phyloP scores from a whole-genome alignment of 2,113 vertebrate species.

The Connochaetes taurinus region DNA sequence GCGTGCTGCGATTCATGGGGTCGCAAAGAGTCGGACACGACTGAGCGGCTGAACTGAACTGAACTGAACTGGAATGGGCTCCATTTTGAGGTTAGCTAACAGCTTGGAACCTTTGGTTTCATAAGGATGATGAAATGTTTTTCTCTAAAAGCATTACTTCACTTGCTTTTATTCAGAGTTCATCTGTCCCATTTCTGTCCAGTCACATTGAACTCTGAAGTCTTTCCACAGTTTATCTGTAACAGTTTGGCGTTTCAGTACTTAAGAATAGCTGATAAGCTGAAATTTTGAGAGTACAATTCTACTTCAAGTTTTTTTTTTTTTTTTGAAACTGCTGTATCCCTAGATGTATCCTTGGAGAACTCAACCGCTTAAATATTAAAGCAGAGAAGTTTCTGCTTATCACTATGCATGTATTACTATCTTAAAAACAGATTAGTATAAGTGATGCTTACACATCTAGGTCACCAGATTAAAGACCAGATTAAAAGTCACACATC shows the following conservation, averaged over 20 bases:
- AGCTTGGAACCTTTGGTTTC: neutral
- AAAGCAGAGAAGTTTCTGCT: neutral
- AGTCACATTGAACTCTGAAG: slow-evolving; percentile 38
- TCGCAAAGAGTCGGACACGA: too few species aligned
- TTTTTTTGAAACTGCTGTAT: slow-evolving; percentile 13
- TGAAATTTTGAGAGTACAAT: slow-evolving; percentile 12
- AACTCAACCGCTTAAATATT: slow-evolving; percentile 3
- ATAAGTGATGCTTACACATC: neutral
- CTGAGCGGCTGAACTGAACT: too few species aligned
- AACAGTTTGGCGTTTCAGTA: neutral
- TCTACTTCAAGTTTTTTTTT: slow-evolving; percentile 24
- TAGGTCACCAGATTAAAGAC: neutral
- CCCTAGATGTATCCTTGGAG: neutral
- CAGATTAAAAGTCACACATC: neutral
- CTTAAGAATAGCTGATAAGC: slow-evolving; percentile 25
- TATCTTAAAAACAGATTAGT: neutral
- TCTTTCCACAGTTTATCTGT: slow-evolving; percentile 2
- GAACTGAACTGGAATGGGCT: neutral
- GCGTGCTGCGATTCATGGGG: too few species aligned
- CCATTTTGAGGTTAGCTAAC: neutral
- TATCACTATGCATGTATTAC: neutral
- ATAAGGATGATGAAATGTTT: neutral
- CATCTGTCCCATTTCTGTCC: slow-evolving; percentile 44
- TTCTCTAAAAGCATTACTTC: neutral
- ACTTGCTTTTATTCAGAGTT: slow-evolving; percentile 32